Conservation (phyloP, 2,113 vertebrate genomes). For the Chaetodon auriga region DNA sequence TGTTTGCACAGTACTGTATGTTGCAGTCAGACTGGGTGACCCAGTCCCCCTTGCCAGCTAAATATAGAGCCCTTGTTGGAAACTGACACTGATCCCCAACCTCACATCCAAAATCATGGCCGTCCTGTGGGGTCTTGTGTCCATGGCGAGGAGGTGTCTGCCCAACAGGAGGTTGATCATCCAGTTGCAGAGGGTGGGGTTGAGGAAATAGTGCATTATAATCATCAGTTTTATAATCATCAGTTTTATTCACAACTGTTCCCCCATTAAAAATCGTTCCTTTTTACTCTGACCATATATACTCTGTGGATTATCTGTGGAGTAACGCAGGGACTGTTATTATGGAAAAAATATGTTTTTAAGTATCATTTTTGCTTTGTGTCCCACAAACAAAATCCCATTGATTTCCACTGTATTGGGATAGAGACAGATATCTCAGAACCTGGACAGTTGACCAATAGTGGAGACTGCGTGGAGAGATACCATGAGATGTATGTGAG, state of each 20-base stretch:
- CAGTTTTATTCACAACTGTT: no score
- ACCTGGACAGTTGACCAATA: background rate
- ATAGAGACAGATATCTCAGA: background rate
- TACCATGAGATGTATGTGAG: background rate
- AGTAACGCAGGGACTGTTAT: background rate
- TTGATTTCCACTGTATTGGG: background rate
- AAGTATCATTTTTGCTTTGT: background rate
- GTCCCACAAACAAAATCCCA: background rate
- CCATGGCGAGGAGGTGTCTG: no score
- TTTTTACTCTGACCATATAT: no score
- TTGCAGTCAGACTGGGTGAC: slow-evolving; percentile 45
- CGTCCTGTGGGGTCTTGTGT: no score
- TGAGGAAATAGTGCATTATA: no score
- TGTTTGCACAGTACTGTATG: slow-evolving; percentile 4
- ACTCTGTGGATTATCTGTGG: background rate
- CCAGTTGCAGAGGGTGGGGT: no score
- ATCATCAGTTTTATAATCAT: no score
- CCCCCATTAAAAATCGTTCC: no score
- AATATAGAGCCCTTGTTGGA: slow-evolving; percentile 78
- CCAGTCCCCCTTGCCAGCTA: slow-evolving; percentile 56
- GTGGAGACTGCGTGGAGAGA: background rate
- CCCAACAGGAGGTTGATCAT: no score
- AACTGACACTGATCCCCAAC: slow-evolving; percentile 66
- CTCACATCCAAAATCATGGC: slow-evolving; percentile 34
- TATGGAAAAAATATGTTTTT: background rate